Base-by-base conservation (phyloP, 2,113 vertebrate genomes). In the Coptodon rendalli region DNA sequence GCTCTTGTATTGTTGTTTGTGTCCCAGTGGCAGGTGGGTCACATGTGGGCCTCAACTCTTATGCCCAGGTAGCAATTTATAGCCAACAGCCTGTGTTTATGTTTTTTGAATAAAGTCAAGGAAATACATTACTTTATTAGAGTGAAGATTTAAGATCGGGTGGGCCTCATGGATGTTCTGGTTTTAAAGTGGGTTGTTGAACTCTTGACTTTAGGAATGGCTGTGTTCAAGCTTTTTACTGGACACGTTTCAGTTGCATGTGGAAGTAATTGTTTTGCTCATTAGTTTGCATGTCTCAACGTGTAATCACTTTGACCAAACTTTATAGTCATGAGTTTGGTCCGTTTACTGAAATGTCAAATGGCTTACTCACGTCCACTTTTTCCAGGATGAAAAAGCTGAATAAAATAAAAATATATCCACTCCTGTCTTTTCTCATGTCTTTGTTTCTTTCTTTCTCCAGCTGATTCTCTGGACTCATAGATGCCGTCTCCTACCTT, bases 381-480 rank as follows among this genome's bases (percentile, higher is more conserved):
- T 71, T 24, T 43, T 43, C n/a, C 38, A 45, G 22, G 40, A 73
- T 73, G 13, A 73, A 45, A 73, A 29, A 57, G 29, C 54, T 0
- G 2, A 14, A 68, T 13, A 13, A 40, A 13, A 68, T 0, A 12
- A 48, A 53, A 14, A 52, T 13, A 13, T 56, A 17, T 29, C 1
- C 9, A 14, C 14, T 3, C 61, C 7, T 7, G 14, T 76, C 12
- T 59, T 2, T 56, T 86, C 71, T 84, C 6, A 73, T 2, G 45
- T 11, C 3, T 45, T 29, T 80, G 1, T 86, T 17, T 87, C 27
- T 89, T 31, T 84, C 34, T 36, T 87, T 36, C 36, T 87, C 56
- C 90, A 96, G 96, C 84, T 85, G 95, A 96, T n/a, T 94, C 95
- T 76, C 61, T 96, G 88, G 96, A 96, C 63, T 96, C 96, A 0